Base-by-base conservation (phyloP, 2,113 vertebrate genomes). In the Oncorhynchus clarkii region DNA sequence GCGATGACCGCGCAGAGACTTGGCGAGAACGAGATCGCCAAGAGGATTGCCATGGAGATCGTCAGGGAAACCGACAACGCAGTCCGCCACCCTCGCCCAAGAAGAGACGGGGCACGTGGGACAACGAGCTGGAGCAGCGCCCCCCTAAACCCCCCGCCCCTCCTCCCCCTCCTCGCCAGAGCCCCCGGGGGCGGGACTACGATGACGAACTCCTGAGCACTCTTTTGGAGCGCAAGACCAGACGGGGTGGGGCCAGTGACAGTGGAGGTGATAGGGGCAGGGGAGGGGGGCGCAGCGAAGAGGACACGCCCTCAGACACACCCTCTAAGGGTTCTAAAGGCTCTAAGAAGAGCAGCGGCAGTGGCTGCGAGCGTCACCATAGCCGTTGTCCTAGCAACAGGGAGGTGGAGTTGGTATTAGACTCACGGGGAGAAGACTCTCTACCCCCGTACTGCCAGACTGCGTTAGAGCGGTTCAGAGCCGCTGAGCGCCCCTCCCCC, bases 211-310 rank as follows among this genome's bases (percentile, higher is more conserved):
- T 95, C 86, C 93, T 96, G 66, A 94, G 90, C 85, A 93, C 92
- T 16, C 90, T 95, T 73, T 78, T 96, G 76, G 96, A 98, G 57
- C 95, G 95, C 70, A 96, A 96, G 85, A 91, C 94, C 0, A 94
- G 92, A 80, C n/a, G 90, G 20, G 82, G 86, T 74, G 90, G 77
- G 3, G 62, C 80, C 8, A 6, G 71, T 76, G 79, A 81, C 20
- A 49, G 29, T 29, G 5, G 89, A 80, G 8, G 88, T 75, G 45
- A 83, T 71, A 4, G 90, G 20, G 90, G 0, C 39, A 77, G 64
- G 71, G 81, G 49, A 54, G 72, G 1, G 90, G 89, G 34, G 12
- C 87, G 76, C 27, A 80, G 74, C 4, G 90, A 22, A 80, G 13
- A 88, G 77, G 34, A 84, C 59, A 80, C 80, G 72, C 3, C 87